Conservation (phyloP, 2,113 vertebrate genomes). For the Entelurus aequoreus region DNA sequence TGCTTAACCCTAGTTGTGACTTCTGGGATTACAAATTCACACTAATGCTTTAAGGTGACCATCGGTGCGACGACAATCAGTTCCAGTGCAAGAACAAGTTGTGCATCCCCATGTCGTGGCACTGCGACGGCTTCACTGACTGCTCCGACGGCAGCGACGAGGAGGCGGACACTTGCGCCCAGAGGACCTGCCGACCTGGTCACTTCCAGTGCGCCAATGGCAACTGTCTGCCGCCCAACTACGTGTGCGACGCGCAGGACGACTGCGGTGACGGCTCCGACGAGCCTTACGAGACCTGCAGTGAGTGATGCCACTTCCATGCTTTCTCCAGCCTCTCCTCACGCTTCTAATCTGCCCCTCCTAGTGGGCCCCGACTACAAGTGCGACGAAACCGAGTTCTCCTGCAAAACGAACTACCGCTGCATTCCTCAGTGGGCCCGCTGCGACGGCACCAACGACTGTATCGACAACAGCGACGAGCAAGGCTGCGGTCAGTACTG, state of each 20-base stretch:
- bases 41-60: slow-evolving; percentile 49
- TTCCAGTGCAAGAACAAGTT: slow-evolving; percentile 70
- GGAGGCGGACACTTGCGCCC: slow-evolving; percentile 54
- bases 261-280: slow-evolving; percentile 66
- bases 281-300: slow-evolving; percentile 60
- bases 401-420: slow-evolving; percentile 69
- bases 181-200: slow-evolving; percentile 61
- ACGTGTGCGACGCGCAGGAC: slow-evolving; percentile 58
- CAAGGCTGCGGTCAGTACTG: slow-evolving; percentile 61
- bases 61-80: slow-evolving; percentile 64
- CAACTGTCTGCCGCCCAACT: slow-evolving; percentile 45
- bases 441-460: slow-evolving; percentile 67
- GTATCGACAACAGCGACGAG: slow-evolving; percentile 69
- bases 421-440: slow-evolving; percentile 66
- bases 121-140: slow-evolving; percentile 65
- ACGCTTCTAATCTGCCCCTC: slow-evolving; percentile 2
- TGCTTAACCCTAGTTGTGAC: not conserved
- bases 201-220: slow-evolving; percentile 59
- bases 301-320: slow-evolving; percentile 43
- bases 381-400: slow-evolving; percentile 67
- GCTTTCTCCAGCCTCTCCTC: not conserved
- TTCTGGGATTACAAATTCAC: too few relatives aligned
- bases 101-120: slow-evolving; percentile 68
- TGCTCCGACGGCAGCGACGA: slow-evolving; percentile 69
- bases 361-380: slow-evolving; percentile 63